Percentiles rank a stretch among this genome's conserved stretches.
Evolutionary conservation across 2,113 vertebrate species (phyloP).

Genomic region (Actenoides hombroni): DNA sequence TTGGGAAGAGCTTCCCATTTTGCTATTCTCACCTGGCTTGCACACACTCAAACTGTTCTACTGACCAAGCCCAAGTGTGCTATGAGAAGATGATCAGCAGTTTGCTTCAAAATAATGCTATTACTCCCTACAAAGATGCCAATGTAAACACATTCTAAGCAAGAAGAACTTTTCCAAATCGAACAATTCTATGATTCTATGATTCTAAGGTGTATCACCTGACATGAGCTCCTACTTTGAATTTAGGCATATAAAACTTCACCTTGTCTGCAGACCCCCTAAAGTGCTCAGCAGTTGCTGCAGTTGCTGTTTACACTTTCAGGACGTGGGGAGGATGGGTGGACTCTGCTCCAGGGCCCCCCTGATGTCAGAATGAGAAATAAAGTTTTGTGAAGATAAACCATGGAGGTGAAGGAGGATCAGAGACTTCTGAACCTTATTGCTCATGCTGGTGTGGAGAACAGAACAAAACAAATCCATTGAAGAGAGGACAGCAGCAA

Average conservation of each 20-base stretch:
- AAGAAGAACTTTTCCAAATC: no score
- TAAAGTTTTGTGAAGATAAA: not conserved
- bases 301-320: not conserved
- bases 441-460: not conserved
- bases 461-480: not conserved
- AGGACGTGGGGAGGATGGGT: not conserved
- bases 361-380: not conserved
- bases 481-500: not conserved
- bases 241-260: not conserved
- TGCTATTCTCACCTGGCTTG: not conserved
- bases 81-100: not conserved
- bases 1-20: not conserved
- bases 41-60: not conserved
- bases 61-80: fast-evolving
- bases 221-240: not conserved
- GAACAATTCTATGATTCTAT: no score
- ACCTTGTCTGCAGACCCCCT: not conserved
- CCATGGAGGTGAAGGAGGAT: not conserved
- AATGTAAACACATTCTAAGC: not conserved
- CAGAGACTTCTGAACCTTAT: not conserved
- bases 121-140: not conserved
- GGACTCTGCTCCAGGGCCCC: not conserved
- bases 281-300: not conserved
- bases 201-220: not conserved
- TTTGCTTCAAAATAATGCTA: not conserved